phyloP scores from a whole-genome alignment of 2,797 vertebrate species.

The Kryptopterus vitreolus region DNA sequence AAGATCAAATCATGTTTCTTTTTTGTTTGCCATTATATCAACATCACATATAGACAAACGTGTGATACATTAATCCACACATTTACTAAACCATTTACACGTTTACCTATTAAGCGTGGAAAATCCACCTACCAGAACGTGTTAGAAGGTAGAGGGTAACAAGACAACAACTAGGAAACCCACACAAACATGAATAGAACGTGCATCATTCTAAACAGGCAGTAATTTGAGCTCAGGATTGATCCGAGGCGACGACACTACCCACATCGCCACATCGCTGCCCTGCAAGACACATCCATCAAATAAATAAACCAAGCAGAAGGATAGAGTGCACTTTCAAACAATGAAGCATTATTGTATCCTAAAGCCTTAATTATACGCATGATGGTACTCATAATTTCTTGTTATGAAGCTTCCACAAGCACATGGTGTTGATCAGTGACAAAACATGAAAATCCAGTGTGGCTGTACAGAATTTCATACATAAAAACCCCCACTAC shows the following conservation, averaged over 20 bases:
- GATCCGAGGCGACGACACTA: background rate
- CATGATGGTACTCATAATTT: conserved; percentile 63
- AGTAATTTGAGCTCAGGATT: background rate
- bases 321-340: conserved; percentile 55
- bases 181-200: background rate
- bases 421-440: conserved; percentile 70
- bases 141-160: background rate
- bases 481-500: conserved; percentile 23
- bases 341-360: conserved; percentile 56
- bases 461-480: conserved; percentile 50
- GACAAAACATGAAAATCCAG: conserved; percentile 61
- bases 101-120: background rate
- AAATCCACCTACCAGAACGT: background rate
- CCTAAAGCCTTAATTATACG: conserved; percentile 57
- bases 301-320: conserved; percentile 50
- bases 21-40: conserved; percentile 48
- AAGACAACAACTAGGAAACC: background rate
- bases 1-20: conserved; percentile 33
- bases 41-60: conserved; percentile 42
- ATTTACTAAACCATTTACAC: background rate
- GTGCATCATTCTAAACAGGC: background rate
- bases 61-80: conserved; percentile 18
- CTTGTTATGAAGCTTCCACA: conserved; percentile 53
- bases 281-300: conserved; percentile 54
- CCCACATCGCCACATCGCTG: background rate